Evolutionary conservation across 2,888 invertebrate species (phyloP).

Genomic region (Hypselothyrea guttata): DNA sequence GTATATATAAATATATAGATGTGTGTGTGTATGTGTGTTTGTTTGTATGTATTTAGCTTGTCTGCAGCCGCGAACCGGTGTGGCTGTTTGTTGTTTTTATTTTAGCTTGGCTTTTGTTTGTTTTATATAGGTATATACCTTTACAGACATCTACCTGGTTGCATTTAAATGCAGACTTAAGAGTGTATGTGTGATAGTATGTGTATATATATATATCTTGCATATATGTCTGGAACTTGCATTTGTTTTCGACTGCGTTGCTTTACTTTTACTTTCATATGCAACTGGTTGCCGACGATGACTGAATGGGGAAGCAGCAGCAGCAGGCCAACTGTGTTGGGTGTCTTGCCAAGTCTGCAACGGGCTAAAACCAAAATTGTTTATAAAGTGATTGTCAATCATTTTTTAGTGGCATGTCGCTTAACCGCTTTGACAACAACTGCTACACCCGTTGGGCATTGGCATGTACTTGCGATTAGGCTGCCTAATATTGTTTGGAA

Average conservation of each 20-base stretch:
- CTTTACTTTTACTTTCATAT: conserved; percentile 77
- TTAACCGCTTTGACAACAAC: conserved; percentile 61
- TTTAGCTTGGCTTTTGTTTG: conserved; percentile 64
- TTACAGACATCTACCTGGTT: conserved; percentile 22
- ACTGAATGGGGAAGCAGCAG: conserved; percentile 63
- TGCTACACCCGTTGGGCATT: conserved; percentile 4
- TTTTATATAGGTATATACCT: conserved; percentile 38
- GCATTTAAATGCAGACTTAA: conserved; percentile 39
- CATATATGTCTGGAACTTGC: conserved; percentile 41
- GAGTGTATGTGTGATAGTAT: conserved; percentile 5
- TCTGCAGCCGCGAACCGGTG: conserved; percentile 68
- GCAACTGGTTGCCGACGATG: conserved; percentile 67
- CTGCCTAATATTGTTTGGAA: no score
- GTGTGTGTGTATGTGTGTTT: conserved; percentile 1
- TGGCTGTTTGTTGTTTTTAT: conserved; percentile 42
- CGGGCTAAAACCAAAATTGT: conserved; percentile 64
- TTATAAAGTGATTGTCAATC: conserved; percentile 76
- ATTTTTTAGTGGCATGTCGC: conserved; percentile 76
- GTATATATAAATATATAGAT: conserved; percentile 9
- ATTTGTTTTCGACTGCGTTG: conserved; percentile 66
- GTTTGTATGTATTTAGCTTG: conserved; percentile 20
- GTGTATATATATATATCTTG: conserved; percentile 32
- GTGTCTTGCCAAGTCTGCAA: conserved; percentile 41
- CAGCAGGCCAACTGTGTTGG: conserved; percentile 22
- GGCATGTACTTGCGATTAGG: no score